Base-by-base conservation (phyloP, 2,888 invertebrate species). In the Ditula angustiorana region DNA sequence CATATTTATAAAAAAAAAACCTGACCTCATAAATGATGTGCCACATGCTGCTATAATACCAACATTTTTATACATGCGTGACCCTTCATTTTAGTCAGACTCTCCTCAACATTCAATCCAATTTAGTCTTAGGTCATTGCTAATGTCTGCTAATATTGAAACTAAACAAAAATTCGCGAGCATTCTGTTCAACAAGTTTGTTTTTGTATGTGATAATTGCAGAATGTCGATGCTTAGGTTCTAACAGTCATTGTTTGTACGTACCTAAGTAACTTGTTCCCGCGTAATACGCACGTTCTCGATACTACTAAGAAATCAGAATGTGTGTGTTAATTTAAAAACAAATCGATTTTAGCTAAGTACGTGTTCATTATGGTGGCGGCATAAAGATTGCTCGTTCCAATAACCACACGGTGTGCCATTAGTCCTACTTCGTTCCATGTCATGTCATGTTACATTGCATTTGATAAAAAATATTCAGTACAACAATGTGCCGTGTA, bases 301-400 rank as follows among this genome's bases (percentile, higher is more conserved):
- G 52, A 24, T 53, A 57, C 28, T 21, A 53, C 57, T 44, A 19
- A 41, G 23, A 49, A 49, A 63, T 57, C 57, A 63, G 41, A 37
- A 30, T 11, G 11, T 33, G 19, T 24, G 44, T 44, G 63, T 24
- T 63, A 57, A 63, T 57, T 63, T 63, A n/a, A 33, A 63, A 41
- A 47, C 46, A 44, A 26, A 56, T 30, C 26, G 50, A 55, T 56
- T 49, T 50, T 50, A 53, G 5, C 3, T 49, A 26, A 2, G 5
- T 26, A 8, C 47, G 26, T 41, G 41, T 19, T 41, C 41, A 41
- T 41, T 41, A 19, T 5, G 2, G 19, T 13, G 35, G 10, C 10
- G 8, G 19, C 8, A 10, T 7, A 41, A n/a, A 41, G 19, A 41
- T 41, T 41, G 19, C 8, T 19, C 8, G 19, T 19, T 2, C 19